phyloP scores from a whole-genome alignment of 2,888 invertebrate genomes.

The Melolontha melolontha region DNA sequence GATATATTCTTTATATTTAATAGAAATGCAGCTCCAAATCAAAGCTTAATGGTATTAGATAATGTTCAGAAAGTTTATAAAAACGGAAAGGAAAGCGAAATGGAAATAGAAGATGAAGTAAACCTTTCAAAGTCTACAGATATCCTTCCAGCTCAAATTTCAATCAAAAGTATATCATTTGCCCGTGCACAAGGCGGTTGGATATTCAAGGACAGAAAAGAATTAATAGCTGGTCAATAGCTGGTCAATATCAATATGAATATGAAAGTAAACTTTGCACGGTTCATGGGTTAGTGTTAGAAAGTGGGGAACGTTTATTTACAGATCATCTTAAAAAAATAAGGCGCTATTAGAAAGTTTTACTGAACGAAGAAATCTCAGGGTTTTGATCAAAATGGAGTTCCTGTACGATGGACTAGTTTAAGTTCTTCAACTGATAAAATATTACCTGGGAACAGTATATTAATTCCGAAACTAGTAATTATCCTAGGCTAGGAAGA shows the following conservation, averaged over 20 bases:
- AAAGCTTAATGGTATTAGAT: slow-evolving; percentile 93
- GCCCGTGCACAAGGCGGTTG: slow-evolving; percentile 93
- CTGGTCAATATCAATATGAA: too few relatives aligned
- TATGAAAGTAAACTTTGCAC: slow-evolving; percentile 94
- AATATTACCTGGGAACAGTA: slow-evolving; percentile 90
- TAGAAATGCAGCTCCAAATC: slow-evolving; percentile 85
- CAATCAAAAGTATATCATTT: slow-evolving; percentile 96
- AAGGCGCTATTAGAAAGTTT: slow-evolving; percentile 95
- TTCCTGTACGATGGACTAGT: slow-evolving; percentile 79
- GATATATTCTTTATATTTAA: slow-evolving; percentile 98
- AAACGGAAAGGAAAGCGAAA: slow-evolving; percentile 87
- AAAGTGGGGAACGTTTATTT: slow-evolving; percentile 94
- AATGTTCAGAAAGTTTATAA: slow-evolving; percentile 94
- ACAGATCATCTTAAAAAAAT: slow-evolving; percentile 97
- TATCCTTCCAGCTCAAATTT: slow-evolving; percentile 97
- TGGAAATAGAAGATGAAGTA: slow-evolving; percentile 97
- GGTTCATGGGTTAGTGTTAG: slow-evolving; percentile 91
- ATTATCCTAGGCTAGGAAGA: slow-evolving; percentile 87
- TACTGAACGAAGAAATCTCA: slow-evolving; percentile 83
- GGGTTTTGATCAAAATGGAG: slow-evolving; percentile 78
- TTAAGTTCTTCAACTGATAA: slow-evolving; percentile 87
- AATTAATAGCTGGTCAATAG: slow-evolving; percentile 90
- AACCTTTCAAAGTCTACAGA: slow-evolving; percentile 98
- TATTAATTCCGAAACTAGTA: slow-evolving; percentile 79
- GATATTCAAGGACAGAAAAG: slow-evolving; percentile 97